Base-by-base conservation (phyloP, 2,797 vertebrate species). In the Chrysocyon brachyurus region DNA sequence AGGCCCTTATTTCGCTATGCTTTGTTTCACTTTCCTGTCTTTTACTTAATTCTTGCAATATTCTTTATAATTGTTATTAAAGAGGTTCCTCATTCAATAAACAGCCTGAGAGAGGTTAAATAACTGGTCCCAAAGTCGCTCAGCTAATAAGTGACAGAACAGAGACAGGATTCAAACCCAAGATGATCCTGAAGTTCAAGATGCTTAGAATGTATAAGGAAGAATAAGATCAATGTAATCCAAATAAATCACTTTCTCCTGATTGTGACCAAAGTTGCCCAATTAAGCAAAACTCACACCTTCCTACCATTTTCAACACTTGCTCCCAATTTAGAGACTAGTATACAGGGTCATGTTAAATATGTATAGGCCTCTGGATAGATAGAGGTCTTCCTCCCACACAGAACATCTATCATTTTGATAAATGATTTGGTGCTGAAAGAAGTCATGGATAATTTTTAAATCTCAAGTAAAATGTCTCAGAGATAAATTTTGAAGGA, bases 261-360 rank as follows among this genome's bases (percentile, higher is more conserved):
- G 54, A 96, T 15, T 82, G 33, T 90, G 57, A 83, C 46, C 57
- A 68, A 93, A 78, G 75, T 24, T 90, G 28, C 78, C 57, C 83
- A 97, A 75, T 57, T 91, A 91, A 73, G 52, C 57, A 95, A 87
- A 96, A 64, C 36, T 91, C 73, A 96, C 33, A 92, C 17, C 88
- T 92, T 75, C 70, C 87, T 94, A 73, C 16, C 52, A 90, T 36
- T 90, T 94, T 88, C 59, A 90, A 96, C 54, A 95, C 68, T 26
- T 94, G 72, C 6, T 92, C 28, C 26, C 89, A 93, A 79, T 57
- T 92, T 70, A 96, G 57, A 95, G 28, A 87, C 59, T 57, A 84
- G 16, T 91, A 83, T 87, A 90, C 63, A 16, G 3, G n/a, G 31
- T 78, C 61, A 82, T 52, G 57, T 86, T 91, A 94, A 87, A 56